phyloP scores from a whole-genome alignment of 2,888 invertebrate species.

The Marasmarcha lunaedactyla region DNA sequence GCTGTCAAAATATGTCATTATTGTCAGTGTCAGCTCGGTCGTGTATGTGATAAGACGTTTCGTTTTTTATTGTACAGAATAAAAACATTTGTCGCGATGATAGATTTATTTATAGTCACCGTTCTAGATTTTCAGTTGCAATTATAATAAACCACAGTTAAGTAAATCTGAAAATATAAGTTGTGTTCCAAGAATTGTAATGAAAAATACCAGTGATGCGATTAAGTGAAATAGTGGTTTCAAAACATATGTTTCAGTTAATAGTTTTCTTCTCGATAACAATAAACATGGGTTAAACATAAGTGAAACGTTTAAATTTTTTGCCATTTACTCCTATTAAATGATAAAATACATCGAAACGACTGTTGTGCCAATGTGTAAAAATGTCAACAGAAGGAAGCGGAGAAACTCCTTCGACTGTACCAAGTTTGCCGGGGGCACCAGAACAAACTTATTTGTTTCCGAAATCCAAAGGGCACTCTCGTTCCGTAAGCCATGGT shows the following conservation, averaged over 20 bases:
- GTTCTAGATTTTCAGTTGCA: too few relatives aligned
- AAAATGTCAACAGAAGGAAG: conserved; percentile 77
- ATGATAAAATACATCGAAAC: conserved; percentile 50
- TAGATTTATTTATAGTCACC: too few relatives aligned
- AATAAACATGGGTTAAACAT: too few relatives aligned
- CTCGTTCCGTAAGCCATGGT: conserved; percentile 88
- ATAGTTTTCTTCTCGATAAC: background rate
- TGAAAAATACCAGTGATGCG: background rate
- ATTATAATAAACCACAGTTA: too few relatives aligned
- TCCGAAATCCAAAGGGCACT: conserved; percentile 74
- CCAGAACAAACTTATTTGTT: conserved; percentile 66
- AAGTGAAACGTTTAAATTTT: too few relatives aligned
- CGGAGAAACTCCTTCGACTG: conserved; percentile 67
- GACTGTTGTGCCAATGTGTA: conserved; percentile 65
- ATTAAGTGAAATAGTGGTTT: background rate
- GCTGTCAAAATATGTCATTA: too few relatives aligned
- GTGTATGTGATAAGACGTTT: background rate
- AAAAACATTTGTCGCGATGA: too few relatives aligned
- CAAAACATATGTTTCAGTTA: conserved; percentile 1
- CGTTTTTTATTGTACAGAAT: too few relatives aligned
- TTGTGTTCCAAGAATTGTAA: too few relatives aligned
- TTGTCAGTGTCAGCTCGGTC: background rate
- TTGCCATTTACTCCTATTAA: conserved; percentile 34
- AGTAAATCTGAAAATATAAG: too few relatives aligned
- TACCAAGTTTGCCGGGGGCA: conserved; percentile 60